Percentiles rank a stretch among this genome's conserved stretches.
Conservation (phyloP, 2,113 vertebrate genomes). For the Psettodes erumei region DNA sequence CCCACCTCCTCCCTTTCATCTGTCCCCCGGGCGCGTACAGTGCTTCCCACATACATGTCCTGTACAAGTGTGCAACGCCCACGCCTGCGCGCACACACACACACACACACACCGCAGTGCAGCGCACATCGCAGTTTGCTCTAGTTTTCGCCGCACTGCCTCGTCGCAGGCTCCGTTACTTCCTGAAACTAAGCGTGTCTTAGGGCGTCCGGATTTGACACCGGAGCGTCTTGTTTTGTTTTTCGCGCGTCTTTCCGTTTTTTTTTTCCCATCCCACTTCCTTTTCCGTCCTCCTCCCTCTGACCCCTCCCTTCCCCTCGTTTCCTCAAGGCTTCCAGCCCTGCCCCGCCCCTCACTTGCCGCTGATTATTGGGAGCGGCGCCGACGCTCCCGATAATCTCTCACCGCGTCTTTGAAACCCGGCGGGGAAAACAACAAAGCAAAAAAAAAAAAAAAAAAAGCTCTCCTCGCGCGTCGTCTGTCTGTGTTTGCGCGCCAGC, state of each 20-base stretch:
- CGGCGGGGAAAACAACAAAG: too few relatives aligned
- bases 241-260: background rate
- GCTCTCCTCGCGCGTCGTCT: background rate
- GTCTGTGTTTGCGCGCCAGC: slow-evolving; percentile 18
- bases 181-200: slow-evolving; percentile 36
- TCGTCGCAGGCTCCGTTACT: slow-evolving; percentile 36
- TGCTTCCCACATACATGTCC: slow-evolving; percentile 69
- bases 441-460: slow-evolving; percentile 59
- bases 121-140: slow-evolving; percentile 61
- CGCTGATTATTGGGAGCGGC: too few relatives aligned
- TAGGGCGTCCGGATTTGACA: background rate
- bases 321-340: slow-evolving; percentile 33
- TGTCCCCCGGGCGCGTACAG: slow-evolving; percentile 68
- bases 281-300: background rate
- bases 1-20: slow-evolving; percentile 73
- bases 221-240: background rate
- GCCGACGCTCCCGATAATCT: too few relatives aligned
- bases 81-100: slow-evolving; percentile 29
- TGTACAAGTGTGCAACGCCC: slow-evolving; percentile 66
- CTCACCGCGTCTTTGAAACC: slow-evolving; percentile 35
- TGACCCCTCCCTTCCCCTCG: slow-evolving; percentile 3
- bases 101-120: slow-evolving; percentile 42
- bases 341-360: background rate
- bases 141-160: slow-evolving; percentile 66
- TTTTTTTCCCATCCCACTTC: background rate